A percentile compares a stretch with the other conserved stretches of the same genome.
These are phyloP conservation scores for Vimba vimba DNA, from an alignment of 2,113 vertebrate species.

Conservation along the genomic window DNA sequence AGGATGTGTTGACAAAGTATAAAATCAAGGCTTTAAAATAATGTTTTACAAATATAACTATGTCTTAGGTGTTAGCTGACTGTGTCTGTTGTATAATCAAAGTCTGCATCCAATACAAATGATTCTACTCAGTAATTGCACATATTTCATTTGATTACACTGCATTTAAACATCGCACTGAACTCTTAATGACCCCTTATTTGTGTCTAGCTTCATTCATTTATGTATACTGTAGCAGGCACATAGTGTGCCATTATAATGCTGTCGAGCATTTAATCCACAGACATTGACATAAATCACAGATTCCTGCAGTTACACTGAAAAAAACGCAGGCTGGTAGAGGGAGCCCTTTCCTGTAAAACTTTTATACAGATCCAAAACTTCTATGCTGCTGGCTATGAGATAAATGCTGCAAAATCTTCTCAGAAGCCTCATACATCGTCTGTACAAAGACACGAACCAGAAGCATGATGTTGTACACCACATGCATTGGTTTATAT, in stretches of 20 bases:
- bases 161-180: background rate
- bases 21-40: background rate
- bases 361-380: background rate
- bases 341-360: background rate
- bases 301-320: background rate
- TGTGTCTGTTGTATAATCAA: background rate
- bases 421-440: background rate
- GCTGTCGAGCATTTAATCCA: background rate
- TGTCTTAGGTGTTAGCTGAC: background rate
- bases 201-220: background rate
- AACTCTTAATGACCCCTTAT: background rate
- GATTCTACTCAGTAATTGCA: background rate
- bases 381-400: background rate
- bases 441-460: background rate
- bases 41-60: background rate
- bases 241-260: background rate
- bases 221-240: background rate
- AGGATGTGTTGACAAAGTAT: background rate
- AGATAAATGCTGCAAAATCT: background rate
- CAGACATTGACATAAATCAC: background rate
- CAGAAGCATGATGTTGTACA: background rate
- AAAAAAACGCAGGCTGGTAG: background rate
- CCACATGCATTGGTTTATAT: background rate
- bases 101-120: background rate
- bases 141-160: background rate